Evolutionary conservation across 2,797 vertebrate species (phyloP), one percentile per base, ranked within the genome.

Genomic region (Poeciliopsis paucimaculata): DNA sequence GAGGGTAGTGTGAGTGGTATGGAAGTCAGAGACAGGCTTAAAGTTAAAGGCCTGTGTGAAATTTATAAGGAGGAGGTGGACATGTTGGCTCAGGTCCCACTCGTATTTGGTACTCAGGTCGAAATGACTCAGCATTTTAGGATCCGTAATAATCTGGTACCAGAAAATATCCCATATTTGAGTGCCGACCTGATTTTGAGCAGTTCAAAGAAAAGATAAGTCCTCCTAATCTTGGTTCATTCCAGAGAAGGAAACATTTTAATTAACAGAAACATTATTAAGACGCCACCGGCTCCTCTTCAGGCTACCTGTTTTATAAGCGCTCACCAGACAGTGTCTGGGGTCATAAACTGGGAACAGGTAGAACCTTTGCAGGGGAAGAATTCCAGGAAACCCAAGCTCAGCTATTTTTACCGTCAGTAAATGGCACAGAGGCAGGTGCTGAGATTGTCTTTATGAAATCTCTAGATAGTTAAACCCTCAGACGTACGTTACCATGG

Each of bases 401-500:
- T 62, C 71, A 78, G 71, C 79, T 80, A 79, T 77, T 77, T 71
- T 66, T 77, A 77, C 70, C 75, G 3, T 71, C 47, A 4, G 26
- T 68, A 77, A 77, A 55, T 11, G 13, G n/a, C 39, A 39, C 41
- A 6, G 39, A 76, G 28, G 51, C 62, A 70, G 75, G 13, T 73
- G 60, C 51, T 39, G 43, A 43, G 39, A 39, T 46, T 26, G 15
- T 68, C 2, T 49, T 55, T 75, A 15, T 12, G 28, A 72, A 82
- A 75, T 82, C 91, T 85, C 86, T 26, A 18, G 87, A 76, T 41
- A 77, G 57, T 43, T 75, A 53, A 87, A 75, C 18, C 74, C 53
- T 51, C 8, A 71, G 31, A 28, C 60, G 3, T 1, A 10, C 1
- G 85, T 91, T 85, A 76, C 90, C 85, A 88, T 80, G 89, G 87